Conservation (phyloP, 2,888 invertebrate species). For the Erebia aethiops region DNA sequence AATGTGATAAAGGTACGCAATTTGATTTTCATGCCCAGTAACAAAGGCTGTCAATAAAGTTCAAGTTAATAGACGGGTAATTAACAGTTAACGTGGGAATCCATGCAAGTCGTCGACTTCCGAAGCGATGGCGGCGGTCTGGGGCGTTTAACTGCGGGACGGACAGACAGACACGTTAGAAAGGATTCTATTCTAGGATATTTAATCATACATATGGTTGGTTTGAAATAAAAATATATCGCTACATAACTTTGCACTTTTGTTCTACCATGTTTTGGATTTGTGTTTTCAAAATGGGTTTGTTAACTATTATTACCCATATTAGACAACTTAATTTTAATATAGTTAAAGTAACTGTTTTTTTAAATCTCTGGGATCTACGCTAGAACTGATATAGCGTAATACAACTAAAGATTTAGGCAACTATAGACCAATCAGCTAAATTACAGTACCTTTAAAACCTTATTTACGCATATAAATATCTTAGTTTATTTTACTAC, state of each 20-base stretch:
- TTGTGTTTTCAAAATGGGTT: not conserved
- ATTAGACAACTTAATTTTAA: not conserved
- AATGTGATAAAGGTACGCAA: not conserved
- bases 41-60: conserved; percentile 26
- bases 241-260: not conserved
- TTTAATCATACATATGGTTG: not conserved
- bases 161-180: conserved; percentile 38
- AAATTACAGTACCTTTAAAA: not conserved
- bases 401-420: not conserved
- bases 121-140: conserved; percentile 42
- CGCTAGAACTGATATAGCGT: not conserved
- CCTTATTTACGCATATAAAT: not conserved
- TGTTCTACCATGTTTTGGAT: not conserved
- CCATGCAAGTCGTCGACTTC: conserved; percentile 49
- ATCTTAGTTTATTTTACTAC: too few relatives aligned
- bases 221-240: not conserved
- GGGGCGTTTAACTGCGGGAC: conserved; percentile 45
- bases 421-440: not conserved
- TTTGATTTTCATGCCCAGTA: not conserved
- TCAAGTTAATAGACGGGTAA: conserved; percentile 6
- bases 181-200: not conserved
- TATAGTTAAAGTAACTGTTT: not conserved
- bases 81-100: conserved; percentile 42
- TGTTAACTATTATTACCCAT: not conserved
- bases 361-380: not conserved